Base-by-base conservation (phyloP, 2,888 invertebrate species). In the Thereva nobilitata region DNA sequence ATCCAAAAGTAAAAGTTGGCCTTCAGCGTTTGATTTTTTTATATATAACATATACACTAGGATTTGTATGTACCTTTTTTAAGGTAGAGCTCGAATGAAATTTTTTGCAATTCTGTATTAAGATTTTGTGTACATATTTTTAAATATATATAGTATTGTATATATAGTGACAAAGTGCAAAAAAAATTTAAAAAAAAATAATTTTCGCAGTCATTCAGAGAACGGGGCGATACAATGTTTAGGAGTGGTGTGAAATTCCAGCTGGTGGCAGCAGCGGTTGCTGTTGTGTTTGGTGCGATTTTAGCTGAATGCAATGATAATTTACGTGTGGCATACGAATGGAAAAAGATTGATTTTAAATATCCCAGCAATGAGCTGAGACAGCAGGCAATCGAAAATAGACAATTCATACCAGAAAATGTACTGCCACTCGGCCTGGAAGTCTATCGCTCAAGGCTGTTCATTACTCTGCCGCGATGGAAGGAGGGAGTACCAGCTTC, bases 401-500 rank as follows among this genome's bases (percentile, higher is more conserved):
- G 84, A 70, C 81, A 82, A 69, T 91, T 87, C 74, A 85, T 89
- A 44, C 89, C 87, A 7, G 86, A 87, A 75, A 88, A 89, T 76
- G 89, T 89, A 70, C 83, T 91, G 35, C 91, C 91, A 0, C 85
- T 91, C 76, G 91, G 91, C 0, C 72, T 91, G 71, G 91, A 91
- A 78, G 86, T 90, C 8, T 86, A 86, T 72, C 84, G 83, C 50
- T 85, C 89, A 70, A 83, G 87, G 70, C 77, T 91, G 71, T 91
- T 91, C 75, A 79, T 91, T 10, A 89, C 90, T 0, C 84, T 91
- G 61, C 91, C 91, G 1, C 84, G 91, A 72, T 91, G 91, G 91
- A 87, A 85, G 73, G 76, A 80, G 23, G 92, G 92, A 7, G 89
- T 92, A 34, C 88, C 91, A 0, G 86, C 90, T 35, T 89, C 89